A percentile compares a stretch with the other conserved stretches of the same genome.
phyloP scores from a whole-genome alignment of 2,797 vertebrate genomes.

The Paratrypauchen microcephalus region DNA sequence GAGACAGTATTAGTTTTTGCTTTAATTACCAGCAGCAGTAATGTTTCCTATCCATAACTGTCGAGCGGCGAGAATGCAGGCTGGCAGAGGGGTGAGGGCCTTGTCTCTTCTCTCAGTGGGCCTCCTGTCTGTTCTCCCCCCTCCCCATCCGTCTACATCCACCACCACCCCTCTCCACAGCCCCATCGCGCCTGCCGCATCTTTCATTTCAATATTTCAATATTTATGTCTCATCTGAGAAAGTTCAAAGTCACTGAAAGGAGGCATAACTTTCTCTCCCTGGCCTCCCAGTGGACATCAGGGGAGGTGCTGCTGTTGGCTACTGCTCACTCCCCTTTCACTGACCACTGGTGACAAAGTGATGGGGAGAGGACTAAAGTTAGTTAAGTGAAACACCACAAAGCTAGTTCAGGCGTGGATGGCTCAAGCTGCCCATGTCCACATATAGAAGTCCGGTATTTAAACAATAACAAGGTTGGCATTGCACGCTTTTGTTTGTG shows the following conservation, averaged over 20 bases:
- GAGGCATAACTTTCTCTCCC: constrained; percentile 81
- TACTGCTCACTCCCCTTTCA: constrained; percentile 51
- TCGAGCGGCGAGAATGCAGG: constrained; percentile 89
- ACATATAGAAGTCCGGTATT: background rate
- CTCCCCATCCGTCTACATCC: constrained; percentile 71
- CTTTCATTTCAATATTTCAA: constrained; percentile 98
- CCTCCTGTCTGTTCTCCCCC: constrained; percentile 84
- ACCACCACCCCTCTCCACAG: constrained; percentile 67
- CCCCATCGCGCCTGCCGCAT: constrained; percentile 80
- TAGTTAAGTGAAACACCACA: background rate
- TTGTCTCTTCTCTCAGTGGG: constrained; percentile 94
- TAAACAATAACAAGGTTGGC: too few species aligned
- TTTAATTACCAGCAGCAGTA: constrained; percentile 96
- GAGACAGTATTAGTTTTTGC: constrained; percentile 97
- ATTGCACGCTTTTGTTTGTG: background rate
- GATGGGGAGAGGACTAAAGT: background rate
- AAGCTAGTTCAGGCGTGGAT: background rate
- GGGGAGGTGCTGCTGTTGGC: constrained; percentile 44
- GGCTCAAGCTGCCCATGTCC: background rate
- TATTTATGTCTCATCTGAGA: constrained; percentile 90
- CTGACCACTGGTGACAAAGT: constrained; percentile 39
- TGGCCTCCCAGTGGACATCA: constrained; percentile 55
- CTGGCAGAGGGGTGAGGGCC: constrained; percentile 90
- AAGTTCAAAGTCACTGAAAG: constrained; percentile 95
- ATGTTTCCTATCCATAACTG: constrained; percentile 99